Evolutionary conservation across 2,888 invertebrate genomes (phyloP).

Genomic region (Diplolepis rosae): DNA sequence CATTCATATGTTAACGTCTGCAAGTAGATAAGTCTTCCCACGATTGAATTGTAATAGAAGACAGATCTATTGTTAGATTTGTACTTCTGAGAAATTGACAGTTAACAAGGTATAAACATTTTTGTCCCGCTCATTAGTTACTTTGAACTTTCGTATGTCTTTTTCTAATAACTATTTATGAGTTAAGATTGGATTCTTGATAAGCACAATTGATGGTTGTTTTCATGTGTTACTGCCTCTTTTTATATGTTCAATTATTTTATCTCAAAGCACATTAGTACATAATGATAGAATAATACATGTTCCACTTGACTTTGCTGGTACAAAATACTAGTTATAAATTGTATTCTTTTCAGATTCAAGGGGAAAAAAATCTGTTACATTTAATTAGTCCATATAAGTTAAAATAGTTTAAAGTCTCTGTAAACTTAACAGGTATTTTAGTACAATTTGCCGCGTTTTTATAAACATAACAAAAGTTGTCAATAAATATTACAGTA

Average conservation of each 20-base stretch:
- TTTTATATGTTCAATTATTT: background rate
- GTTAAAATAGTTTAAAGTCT: too few species aligned
- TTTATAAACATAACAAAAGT: too few species aligned
- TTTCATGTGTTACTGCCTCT: constrained; percentile 1
- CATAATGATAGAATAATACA: background rate
- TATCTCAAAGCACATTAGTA: background rate
- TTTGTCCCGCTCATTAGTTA: background rate
- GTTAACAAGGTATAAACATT: constrained; percentile 23
- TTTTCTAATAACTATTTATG: constrained; percentile 10
- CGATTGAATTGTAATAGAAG: constrained; percentile 39
- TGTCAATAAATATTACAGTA: too few species aligned
- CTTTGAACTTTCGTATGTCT: constrained; percentile 13
- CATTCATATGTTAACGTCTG: constrained; percentile 31
- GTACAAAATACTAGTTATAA: background rate
- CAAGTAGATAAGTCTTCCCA: constrained; percentile 26
- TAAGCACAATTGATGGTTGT: background rate
- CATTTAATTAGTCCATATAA: too few species aligned
- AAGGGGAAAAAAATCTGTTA: too few species aligned
- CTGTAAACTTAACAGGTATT: too few species aligned
- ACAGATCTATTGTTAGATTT: constrained; percentile 37
- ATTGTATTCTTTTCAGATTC: background rate
- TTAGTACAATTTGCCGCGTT: too few species aligned
- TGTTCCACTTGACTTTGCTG: background rate
- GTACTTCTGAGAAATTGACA: constrained; percentile 20
- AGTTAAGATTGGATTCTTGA: background rate